These are phyloP conservation scores for Clistopyga incitator DNA, from an alignment of 2,888 invertebrate species.

Conservation along the genomic window DNA sequence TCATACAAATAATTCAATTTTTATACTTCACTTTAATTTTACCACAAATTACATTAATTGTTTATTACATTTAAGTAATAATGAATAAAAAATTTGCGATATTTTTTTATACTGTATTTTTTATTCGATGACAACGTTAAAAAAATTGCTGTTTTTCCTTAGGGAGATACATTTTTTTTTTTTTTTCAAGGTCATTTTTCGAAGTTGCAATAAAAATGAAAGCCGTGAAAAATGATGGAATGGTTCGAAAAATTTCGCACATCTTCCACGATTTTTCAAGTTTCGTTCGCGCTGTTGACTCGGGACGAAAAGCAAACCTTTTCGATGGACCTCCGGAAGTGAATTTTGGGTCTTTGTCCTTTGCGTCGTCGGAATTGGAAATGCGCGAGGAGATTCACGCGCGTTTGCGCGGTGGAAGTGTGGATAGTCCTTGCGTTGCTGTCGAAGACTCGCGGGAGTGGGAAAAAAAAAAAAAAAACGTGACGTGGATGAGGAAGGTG, in stretches of 20 bases:
- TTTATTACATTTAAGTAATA: no score
- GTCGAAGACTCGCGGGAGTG: conserved; percentile 48
- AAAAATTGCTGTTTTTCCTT: no score
- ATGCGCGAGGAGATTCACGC: conserved; percentile 49
- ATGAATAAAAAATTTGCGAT: no score
- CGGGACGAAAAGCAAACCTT: background rate
- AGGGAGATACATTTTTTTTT: no score
- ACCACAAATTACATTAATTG: no score
- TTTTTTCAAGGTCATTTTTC: no score
- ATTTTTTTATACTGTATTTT: no score
- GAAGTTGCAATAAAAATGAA: background rate
- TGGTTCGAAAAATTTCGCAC: background rate
- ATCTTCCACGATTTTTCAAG: background rate
- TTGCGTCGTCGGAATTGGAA: conserved; percentile 54
- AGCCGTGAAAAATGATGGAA: background rate
- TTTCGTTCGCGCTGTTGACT: background rate
- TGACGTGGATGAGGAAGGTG: conserved; percentile 63
- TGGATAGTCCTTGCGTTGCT: conserved; percentile 52
- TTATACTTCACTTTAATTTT: no score
- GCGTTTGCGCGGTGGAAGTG: conserved; percentile 14
- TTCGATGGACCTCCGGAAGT: background rate
- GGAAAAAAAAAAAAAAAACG: conserved; percentile 44
- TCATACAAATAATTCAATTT: no score
- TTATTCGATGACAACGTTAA: no score
- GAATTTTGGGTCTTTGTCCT: background rate